Conservation (phyloP, 2,113 vertebrate genomes). For the Hystrix cristata region DNA sequence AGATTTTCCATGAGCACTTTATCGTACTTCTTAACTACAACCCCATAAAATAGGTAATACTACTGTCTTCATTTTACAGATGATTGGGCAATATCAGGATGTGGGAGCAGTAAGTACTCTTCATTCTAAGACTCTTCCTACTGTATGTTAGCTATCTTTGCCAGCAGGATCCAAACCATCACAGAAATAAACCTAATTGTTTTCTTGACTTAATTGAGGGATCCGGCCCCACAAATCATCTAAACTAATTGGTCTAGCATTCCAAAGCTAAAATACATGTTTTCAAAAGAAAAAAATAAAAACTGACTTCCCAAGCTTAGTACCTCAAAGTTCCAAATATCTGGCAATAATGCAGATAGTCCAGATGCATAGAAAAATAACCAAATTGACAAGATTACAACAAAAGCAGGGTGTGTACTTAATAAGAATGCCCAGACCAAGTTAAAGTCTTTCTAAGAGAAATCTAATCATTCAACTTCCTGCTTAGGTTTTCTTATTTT, state of each 20-base stretch:
- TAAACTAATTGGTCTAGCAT: neutral
- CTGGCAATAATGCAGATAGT: neutral
- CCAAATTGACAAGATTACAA: neutral
- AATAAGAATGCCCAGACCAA: slow-evolving; percentile 31
- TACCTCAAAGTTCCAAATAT: slow-evolving; percentile 20
- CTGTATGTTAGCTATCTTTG: neutral
- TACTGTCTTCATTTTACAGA: neutral
- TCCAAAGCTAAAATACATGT: slow-evolving; percentile 28
- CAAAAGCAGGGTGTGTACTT: neutral
- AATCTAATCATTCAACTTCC: neutral
- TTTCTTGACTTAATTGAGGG: neutral
- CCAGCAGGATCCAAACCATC: neutral
- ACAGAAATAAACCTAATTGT: slow-evolving; percentile 15
- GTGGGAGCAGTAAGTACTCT: neutral
- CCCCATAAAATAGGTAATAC: neutral
- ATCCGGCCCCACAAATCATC: neutral
- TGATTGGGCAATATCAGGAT: neutral
- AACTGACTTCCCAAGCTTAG: neutral
- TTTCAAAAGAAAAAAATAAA: slow-evolving; percentile 22
- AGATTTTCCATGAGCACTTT: slow-evolving; percentile 6
- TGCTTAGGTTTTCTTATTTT: slow-evolving; percentile 8
- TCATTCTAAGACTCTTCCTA: neutral
- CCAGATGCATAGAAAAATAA: slow-evolving; percentile 9
- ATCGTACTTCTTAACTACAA: slow-evolving; percentile 2
- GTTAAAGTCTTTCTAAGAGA: neutral